Conservation (phyloP, 1,140 invertebrate genomes). For the Dinothrombium tinctorium region DNA sequence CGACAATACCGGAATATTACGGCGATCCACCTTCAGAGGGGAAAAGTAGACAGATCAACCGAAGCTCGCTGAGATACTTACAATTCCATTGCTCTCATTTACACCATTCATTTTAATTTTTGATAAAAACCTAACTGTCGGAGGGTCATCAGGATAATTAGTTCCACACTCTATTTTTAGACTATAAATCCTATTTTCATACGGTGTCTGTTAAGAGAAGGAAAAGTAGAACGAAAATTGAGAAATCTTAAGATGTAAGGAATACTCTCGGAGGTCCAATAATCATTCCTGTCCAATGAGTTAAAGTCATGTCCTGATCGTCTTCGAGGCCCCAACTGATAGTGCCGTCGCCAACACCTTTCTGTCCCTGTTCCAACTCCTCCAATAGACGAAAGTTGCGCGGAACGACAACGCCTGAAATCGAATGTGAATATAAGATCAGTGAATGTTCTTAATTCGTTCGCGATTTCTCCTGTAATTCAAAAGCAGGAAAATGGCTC, state of each 20-base stretch:
- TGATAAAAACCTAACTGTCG: slow-evolving; percentile 79
- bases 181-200: slow-evolving; percentile 97
- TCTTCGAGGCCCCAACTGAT: slow-evolving; percentile 97
- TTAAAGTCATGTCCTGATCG: slow-evolving; percentile 94
- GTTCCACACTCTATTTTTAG: slow-evolving; percentile 91
- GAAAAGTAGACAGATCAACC: slow-evolving; percentile 2
- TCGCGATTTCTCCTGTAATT: too few species aligned
- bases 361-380: slow-evolving; percentile 94
- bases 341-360: slow-evolving; percentile 93
- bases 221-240: background rate
- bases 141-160: slow-evolving; percentile 86
- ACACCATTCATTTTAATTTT: slow-evolving; percentile 97
- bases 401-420: slow-evolving; percentile 70
- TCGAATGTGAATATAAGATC: too few species aligned
- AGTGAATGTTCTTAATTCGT: too few species aligned
- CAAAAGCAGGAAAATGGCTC: too few species aligned
- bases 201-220: slow-evolving; percentile 55
- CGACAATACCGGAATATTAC: slow-evolving; percentile 65
- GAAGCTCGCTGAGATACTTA: slow-evolving; percentile 30
- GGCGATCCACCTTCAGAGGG: slow-evolving; percentile 56
- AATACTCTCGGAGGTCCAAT: slow-evolving; percentile 86
- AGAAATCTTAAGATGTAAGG: background rate
- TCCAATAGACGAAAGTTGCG: slow-evolving; percentile 92
- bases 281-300: slow-evolving; percentile 96
- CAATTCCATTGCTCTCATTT: slow-evolving; percentile 76